Conservation (phyloP, 23 tunicate genomes). For the Trididemnum nubilum region DNA sequence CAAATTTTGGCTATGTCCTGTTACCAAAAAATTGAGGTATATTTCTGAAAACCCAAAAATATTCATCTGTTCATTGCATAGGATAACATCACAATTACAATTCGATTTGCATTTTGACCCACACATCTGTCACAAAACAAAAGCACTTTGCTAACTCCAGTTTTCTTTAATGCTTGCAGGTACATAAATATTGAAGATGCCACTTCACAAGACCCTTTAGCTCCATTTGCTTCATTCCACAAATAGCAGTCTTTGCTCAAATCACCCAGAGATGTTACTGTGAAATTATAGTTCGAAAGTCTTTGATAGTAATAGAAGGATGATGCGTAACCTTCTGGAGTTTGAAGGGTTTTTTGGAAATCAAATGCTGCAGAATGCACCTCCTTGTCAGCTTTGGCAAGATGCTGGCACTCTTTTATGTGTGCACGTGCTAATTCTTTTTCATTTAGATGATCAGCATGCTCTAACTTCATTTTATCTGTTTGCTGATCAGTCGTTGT, state of each 20-base stretch:
- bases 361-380: background rate
- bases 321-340: background rate
- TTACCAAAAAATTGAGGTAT: background rate
- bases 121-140: background rate
- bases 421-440: background rate
- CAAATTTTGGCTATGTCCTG: slow-evolving; percentile 1
- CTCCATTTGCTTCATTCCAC: background rate
- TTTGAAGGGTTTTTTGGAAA: background rate
- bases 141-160: background rate
- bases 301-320: background rate
- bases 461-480: background rate
- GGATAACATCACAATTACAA: background rate
- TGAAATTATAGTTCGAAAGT: background rate
- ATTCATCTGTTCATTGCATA: background rate
- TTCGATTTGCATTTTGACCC: background rate
- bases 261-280: background rate
- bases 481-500: background rate
- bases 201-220: background rate
- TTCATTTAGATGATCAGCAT: background rate
- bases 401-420: background rate
- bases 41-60: background rate
- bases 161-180: background rate
- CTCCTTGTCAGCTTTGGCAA: background rate
- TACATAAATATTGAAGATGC: background rate
- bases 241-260: background rate